Base-by-base conservation (phyloP, 2,113 vertebrate species). In the Peromyscus californicus region DNA sequence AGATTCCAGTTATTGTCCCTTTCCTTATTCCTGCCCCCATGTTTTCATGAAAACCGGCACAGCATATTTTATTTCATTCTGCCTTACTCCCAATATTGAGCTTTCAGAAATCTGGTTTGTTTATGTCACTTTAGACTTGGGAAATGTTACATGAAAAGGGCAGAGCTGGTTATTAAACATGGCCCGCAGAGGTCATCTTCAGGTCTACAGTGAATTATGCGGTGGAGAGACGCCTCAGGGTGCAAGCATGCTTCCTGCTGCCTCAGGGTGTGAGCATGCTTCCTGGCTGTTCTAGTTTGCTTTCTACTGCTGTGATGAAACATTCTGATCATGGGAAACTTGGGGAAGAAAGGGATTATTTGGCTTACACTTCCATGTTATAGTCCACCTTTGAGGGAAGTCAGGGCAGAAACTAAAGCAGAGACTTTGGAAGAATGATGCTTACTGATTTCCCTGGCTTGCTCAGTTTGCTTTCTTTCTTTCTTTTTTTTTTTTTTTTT, bases 81-180 rank as follows among this genome's bases (percentile, higher is more conserved):
- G 29, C 67, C 45, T 80, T 78, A 42, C 12, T 89, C 39, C 5
- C 57, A 57, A 65, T 87, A 89, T 78, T 39, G 39, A 93, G 63
- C 82, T 94, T 96, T 94, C 63, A 61, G 54, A 96, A 96, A 91
- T 91, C 0, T 3, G 29, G 24, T 61, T 96, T 89, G 86, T 79
- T 93, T 93, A 33, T 86, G 90, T 83, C 76, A 80, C 75, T 67
- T 94, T 36, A 86, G 72, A 91, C 83, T 91, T 89, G 54, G 83
- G 24, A 94, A 95, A 93, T 79, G 83, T 93, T 94, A 59, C 39
- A 75, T 91, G 93, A 85, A 91, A 95, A 95, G 42, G 86, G 63
- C 39, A 94, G 89, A 94, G 74, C n/a, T 84, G 54, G 54, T 63
- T 96, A 86, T 78, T 95, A 94, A 95, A 82, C 31, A 85, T 54